These are phyloP conservation scores for Xestia ashworthii DNA, from an alignment of 2,888 invertebrate species.

Conservation along the genomic window DNA sequence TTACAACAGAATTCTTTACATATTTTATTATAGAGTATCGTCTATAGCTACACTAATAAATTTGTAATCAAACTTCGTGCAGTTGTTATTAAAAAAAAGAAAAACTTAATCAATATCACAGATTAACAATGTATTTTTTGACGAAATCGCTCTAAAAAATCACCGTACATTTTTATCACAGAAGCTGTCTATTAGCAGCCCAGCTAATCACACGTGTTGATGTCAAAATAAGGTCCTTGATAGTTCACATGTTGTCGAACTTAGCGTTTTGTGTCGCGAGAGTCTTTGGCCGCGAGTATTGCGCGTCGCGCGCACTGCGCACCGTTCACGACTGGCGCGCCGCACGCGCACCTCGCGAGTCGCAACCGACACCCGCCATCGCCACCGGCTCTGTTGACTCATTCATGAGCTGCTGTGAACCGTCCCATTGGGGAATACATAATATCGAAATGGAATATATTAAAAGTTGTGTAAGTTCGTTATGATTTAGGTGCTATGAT, in stretches of 20 bases:
- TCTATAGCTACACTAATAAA: conserved; percentile 26
- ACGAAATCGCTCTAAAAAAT: not conserved
- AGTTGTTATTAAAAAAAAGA: conserved; percentile 10
- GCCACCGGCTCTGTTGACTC: conserved; percentile 65
- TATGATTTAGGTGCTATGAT: conserved; percentile 32
- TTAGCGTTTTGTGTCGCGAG: conserved; percentile 51
- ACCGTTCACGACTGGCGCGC: conserved; percentile 74
- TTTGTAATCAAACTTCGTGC: conserved; percentile 23
- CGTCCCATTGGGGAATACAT: conserved; percentile 57
- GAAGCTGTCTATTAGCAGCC: conserved; percentile 23
- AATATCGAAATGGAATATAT: conserved; percentile 54
- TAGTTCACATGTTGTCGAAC: conserved; percentile 72
- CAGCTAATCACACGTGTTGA: conserved; percentile 58
- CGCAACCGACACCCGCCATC: conserved; percentile 35
- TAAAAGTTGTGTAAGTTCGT: conserved; percentile 36
- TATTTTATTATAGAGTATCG: not conserved
- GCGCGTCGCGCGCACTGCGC: conserved; percentile 87
- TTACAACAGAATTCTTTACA: conserved; percentile 7
- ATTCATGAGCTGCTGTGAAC: conserved; percentile 63
- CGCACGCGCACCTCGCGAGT: conserved; percentile 48
- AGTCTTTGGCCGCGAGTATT: conserved; percentile 49
- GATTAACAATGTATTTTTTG: not conserved
- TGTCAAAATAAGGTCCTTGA: conserved; percentile 62
- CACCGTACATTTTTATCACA: conserved; percentile 49
- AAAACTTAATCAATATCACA: conserved; percentile 14